phyloP scores from a whole-genome alignment of 1,140 invertebrate genomes.

The Asbolus verrucosus region DNA sequence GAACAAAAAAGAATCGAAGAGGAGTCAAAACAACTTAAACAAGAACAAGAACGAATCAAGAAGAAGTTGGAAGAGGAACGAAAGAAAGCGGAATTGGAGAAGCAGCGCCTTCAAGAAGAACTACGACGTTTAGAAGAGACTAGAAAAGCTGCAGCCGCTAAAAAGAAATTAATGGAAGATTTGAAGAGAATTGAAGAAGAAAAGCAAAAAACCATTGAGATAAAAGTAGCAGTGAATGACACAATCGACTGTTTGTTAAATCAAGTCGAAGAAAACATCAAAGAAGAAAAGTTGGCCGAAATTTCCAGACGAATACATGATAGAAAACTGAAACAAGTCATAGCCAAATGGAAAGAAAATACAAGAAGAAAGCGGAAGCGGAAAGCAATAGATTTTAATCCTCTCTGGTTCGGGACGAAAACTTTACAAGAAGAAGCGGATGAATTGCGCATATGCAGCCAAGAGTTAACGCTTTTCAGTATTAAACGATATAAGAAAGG shows the following conservation, averaged over 20 bases:
- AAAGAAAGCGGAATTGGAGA: constrained; percentile 41
- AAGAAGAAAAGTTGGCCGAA: constrained; percentile 65
- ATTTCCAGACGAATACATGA: constrained; percentile 63
- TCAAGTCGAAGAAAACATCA: constrained; percentile 64
- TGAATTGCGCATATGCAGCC: constrained; percentile 66
- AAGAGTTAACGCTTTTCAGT: constrained; percentile 68
- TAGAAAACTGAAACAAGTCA: constrained; percentile 64
- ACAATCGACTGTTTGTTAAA: constrained; percentile 62
- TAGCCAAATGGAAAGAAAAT: constrained; percentile 67
- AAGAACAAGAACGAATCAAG: constrained; percentile 34
- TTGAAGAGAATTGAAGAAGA: constrained; percentile 49
- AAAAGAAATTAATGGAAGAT: constrained; percentile 48
- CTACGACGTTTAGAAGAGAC: constrained; percentile 80
- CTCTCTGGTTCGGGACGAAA: constrained; percentile 71
- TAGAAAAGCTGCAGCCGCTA: constrained; percentile 56
- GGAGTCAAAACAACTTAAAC: constrained; percentile 45
- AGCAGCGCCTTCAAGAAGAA: constrained; percentile 82
- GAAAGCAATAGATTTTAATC: constrained; percentile 70
- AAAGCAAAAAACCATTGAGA: constrained; percentile 50
- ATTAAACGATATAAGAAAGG: constrained; percentile 67
- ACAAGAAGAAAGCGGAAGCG: constrained; percentile 63
- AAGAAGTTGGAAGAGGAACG: constrained; percentile 49
- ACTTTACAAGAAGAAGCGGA: constrained; percentile 68
- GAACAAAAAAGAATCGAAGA: background rate
- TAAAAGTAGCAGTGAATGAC: constrained; percentile 47